These are phyloP conservation scores for Lontra canadensis DNA, from an alignment of 2,113 vertebrate species.

Conservation along the genomic window DNA sequence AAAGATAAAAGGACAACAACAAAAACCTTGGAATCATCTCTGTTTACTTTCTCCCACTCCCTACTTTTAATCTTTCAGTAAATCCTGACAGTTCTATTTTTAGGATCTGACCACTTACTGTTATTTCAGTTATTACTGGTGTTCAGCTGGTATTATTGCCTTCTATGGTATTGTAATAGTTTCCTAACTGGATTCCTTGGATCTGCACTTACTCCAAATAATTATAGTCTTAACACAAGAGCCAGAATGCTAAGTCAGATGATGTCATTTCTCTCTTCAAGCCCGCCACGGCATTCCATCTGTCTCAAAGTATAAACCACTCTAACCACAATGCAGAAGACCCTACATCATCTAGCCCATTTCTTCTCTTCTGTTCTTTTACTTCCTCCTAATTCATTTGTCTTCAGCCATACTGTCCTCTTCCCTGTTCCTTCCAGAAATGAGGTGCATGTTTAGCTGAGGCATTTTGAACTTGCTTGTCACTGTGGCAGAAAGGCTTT, in stretches of 20 bases:
- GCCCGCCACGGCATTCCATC: not conserved
- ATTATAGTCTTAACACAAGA: not conserved
- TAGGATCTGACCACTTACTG: not conserved
- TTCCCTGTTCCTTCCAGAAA: not conserved
- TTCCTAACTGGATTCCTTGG: not conserved
- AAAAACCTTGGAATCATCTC: not conserved
- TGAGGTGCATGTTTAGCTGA: not conserved
- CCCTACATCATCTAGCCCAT: fast-evolving
- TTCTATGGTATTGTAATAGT: not conserved
- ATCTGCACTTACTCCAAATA: not conserved
- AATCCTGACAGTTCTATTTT: not conserved
- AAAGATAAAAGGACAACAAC: not conserved
- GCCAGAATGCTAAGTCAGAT: not conserved
- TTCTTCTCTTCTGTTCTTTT: not conserved
- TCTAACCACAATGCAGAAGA: not conserved
- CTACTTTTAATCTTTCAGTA: not conserved
- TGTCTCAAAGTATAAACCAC: not conserved
- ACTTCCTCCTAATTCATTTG: not conserved
- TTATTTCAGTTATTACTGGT: not conserved
- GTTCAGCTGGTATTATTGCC: not conserved
- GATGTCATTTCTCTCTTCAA: not conserved
- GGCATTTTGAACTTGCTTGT: not conserved
- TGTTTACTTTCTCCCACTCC: not conserved
- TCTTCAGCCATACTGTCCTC: not conserved
- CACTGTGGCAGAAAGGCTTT: not conserved